Conservation (phyloP, 2,888 invertebrate genomes). For the Melipona bicolor region DNA sequence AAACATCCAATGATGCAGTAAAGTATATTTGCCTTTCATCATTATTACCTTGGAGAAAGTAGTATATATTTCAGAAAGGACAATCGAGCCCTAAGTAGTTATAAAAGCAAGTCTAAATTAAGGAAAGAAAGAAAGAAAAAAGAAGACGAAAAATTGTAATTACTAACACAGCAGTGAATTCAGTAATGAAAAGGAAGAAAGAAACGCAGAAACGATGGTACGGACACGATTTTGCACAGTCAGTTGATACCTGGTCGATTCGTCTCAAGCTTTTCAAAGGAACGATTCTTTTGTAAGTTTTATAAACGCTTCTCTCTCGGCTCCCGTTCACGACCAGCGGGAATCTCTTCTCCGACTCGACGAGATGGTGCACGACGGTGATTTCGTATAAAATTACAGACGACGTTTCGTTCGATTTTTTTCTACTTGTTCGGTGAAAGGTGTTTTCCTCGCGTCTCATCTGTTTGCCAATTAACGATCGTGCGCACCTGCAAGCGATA, state of each 20-base stretch:
- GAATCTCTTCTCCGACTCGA: background rate
- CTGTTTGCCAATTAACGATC: slow-evolving; percentile 36
- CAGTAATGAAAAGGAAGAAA: no score
- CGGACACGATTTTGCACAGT: background rate
- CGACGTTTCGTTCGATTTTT: background rate
- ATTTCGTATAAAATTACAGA: slow-evolving; percentile 14
- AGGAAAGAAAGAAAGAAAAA: no score
- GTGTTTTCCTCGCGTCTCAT: slow-evolving; percentile 4
- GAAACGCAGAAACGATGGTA: background rate
- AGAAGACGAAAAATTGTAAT: no score
- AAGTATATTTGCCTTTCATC: no score
- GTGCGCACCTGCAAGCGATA: slow-evolving; percentile 22
- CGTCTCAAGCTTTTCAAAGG: slow-evolving; percentile 13
- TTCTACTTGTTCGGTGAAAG: background rate
- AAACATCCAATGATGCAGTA: no score
- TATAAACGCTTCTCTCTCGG: slow-evolving; percentile 12
- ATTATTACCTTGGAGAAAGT: no score
- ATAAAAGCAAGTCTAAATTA: no score
- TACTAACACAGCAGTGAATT: no score
- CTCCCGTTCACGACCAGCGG: background rate
- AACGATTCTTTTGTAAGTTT: slow-evolving; percentile 8
- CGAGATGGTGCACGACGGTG: no score
- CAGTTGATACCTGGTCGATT: slow-evolving; percentile 13
- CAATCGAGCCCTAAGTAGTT: no score
- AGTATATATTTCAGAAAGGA: no score